These are phyloP conservation scores for Aquatica leii DNA, from an alignment of 2,888 invertebrate genomes.

Conservation along the genomic window DNA sequence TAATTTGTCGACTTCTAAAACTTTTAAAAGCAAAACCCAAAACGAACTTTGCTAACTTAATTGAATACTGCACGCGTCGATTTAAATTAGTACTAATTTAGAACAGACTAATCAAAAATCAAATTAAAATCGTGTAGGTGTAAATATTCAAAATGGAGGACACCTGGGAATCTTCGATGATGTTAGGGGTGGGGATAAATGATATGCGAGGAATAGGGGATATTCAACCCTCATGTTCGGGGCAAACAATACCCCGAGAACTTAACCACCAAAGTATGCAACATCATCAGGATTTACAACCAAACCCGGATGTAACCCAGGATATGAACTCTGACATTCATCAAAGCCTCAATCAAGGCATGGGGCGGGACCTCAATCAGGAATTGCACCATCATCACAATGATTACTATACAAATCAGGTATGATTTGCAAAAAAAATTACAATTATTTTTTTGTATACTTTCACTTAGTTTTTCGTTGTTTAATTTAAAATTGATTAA, in stretches of 20 bases:
- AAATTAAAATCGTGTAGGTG: constrained; percentile 43
- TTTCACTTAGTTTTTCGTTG: background rate
- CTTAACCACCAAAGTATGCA: constrained; percentile 48
- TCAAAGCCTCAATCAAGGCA: constrained; percentile 54
- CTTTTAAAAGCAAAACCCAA: too few species aligned
- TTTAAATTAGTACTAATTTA: constrained; percentile 4
- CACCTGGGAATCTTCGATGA: constrained; percentile 60
- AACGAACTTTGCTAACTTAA: background rate
- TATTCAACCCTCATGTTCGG: constrained; percentile 48
- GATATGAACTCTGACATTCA: constrained; percentile 48
- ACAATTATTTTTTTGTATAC: constrained; percentile 7
- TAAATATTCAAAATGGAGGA: constrained; percentile 58
- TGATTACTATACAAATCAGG: constrained; percentile 55
- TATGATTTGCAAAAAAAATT: constrained; percentile 37
- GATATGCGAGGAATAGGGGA: constrained; percentile 55
- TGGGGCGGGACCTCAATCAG: constrained; percentile 49
- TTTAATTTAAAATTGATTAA: constrained; percentile 19
- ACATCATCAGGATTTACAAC: constrained; percentile 47
- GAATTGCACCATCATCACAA: constrained; percentile 49
- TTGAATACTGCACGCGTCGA: background rate
- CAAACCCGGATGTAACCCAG: constrained; percentile 42
- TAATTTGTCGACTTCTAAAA: constrained; percentile 8
- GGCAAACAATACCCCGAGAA: constrained; percentile 46
- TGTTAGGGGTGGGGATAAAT: constrained; percentile 59
- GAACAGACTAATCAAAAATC: constrained; percentile 5